Base-by-base conservation (phyloP, 2,113 vertebrate genomes). In the Aptenodytes patagonicus region DNA sequence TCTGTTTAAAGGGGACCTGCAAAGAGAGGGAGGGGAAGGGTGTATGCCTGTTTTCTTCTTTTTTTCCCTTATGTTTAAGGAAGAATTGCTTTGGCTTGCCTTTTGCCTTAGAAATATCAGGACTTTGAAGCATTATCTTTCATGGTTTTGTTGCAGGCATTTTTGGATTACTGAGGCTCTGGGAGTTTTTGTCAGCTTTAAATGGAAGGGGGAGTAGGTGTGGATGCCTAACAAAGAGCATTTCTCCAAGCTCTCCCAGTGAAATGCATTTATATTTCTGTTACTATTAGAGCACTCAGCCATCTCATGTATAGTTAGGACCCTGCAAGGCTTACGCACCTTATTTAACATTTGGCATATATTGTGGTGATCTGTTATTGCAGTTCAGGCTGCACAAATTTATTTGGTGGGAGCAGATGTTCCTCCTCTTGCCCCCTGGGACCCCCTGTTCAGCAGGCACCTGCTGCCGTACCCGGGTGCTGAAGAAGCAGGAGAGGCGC, bases 71-170 rank as follows among this genome's bases (percentile, higher is more conserved):
- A 51, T 21, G 32, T 91, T 85, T 91, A 93, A 90, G 81, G 65
- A 94, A 82, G 22, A 85, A 76, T 58, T 90, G 49, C 38, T 91
- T 78, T 89, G 89, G 38, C 73, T 96, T 86, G 60, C n/a, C 40
- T 93, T 96, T 91, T 94, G 51, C 66, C 47, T 90, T 86, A 94
- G 75, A 88, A 96, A 78, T 83, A 88, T 58, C 64, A 81, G 31
- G 70, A 55, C 69, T 95, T 80, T 80, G 71, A 94, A 91, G 78
- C 54, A n/a, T 29, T 76, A 36, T 51, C 66, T 89, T 91, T 83
- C 80, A 72, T 81, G 68, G 40, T 85, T 91, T 91, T 86, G 58
- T 91, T 91, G 62, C 71, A 70, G 46, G 54, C 54, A 10, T 83
- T 96, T 95, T 91, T 91, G 78, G 42, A 91, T 70, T 3, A 20